phyloP scores from a whole-genome alignment of 2,113 vertebrate species.

The Opisthocomus hoazin region DNA sequence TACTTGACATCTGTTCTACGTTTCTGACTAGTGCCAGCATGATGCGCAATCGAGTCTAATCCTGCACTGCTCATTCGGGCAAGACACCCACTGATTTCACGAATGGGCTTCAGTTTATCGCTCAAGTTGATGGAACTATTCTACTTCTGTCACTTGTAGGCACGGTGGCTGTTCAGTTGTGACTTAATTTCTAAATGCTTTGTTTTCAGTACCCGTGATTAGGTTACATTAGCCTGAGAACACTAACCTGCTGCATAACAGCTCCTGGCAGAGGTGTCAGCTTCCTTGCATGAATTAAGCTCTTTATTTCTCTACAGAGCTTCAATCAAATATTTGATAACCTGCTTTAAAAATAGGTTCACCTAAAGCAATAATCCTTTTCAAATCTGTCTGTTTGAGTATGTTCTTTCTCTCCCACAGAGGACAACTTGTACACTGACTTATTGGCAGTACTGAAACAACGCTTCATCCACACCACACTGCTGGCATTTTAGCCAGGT shows the following conservation, averaged over 20 bases:
- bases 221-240: background rate
- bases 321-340: background rate
- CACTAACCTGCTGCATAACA: background rate
- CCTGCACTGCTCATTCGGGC: background rate
- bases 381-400: background rate
- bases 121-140: constrained; percentile 26
- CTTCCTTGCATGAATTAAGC: background rate
- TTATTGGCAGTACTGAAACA: background rate
- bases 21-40: background rate
- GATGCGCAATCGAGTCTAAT: constrained; percentile 9
- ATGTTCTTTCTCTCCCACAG: background rate
- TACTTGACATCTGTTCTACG: constrained; percentile 61
- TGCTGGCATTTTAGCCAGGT: background rate
- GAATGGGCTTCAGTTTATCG: constrained; percentile 14
- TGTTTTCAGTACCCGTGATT: background rate
- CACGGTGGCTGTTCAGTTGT: background rate
- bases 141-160: constrained; percentile 31
- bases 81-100: constrained; percentile 28
- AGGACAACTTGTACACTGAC: background rate
- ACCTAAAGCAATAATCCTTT: background rate
- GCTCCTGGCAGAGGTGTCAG: background rate
- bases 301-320: background rate
- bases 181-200: background rate
- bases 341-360: background rate
- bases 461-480: rapidly evolving